phyloP scores from a whole-genome alignment of 2,113 vertebrate species.

The Leucopsar rothschildi region DNA sequence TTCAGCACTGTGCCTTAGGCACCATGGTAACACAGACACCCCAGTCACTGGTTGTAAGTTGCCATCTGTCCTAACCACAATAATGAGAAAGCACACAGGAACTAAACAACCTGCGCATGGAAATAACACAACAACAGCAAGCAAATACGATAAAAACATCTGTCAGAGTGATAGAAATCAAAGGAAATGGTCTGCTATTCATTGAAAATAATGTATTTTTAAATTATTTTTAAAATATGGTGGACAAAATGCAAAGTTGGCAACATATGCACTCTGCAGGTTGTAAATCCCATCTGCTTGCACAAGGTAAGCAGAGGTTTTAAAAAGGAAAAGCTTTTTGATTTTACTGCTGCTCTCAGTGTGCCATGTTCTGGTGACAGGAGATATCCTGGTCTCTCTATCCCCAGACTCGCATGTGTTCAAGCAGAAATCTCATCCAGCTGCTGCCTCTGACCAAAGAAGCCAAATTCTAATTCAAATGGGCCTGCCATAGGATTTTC shows the following conservation, averaged over 20 bases:
- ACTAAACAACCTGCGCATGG: neutral
- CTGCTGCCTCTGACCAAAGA: neutral
- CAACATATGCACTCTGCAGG: neutral
- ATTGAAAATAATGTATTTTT: neutral
- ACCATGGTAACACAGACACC: neutral
- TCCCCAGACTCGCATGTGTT: neutral
- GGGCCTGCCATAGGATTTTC: neutral
- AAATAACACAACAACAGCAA: neutral
- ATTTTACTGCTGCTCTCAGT: neutral
- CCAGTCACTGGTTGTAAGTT: neutral
- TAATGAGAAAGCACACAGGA: neutral
- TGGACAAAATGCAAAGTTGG: neutral
- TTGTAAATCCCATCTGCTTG: neutral
- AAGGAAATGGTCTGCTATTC: neutral
- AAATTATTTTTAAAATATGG: neutral
- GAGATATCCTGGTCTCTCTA: neutral
- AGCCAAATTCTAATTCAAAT: neutral
- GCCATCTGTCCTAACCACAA: neutral
- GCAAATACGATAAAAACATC: neutral
- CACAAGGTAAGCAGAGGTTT: neutral
- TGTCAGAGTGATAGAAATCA: neutral
- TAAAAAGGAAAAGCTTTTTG: neutral
- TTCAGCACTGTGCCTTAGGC: neutral
- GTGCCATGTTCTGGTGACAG: neutral
- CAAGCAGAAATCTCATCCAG: neutral